phyloP scores from a whole-genome alignment of 1,140 invertebrate species.

The Philopotamus ludificatus region DNA sequence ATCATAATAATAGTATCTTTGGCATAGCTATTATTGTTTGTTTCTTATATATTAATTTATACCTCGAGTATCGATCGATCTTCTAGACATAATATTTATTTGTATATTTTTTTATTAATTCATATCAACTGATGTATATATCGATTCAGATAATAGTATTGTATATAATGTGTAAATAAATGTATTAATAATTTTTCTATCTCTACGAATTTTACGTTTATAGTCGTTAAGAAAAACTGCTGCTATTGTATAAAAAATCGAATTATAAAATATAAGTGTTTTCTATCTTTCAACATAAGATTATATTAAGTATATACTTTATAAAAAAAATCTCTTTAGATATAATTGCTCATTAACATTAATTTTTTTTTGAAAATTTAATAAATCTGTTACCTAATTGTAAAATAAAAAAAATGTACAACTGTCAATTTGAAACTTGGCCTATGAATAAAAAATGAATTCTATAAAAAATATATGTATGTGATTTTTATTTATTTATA shows the following conservation, averaged over 20 bases:
- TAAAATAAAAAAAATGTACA: slow-evolving; percentile 37
- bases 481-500: background rate
- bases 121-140: too few species aligned
- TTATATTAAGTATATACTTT: slow-evolving; percentile 21
- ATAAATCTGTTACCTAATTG: slow-evolving; percentile 40
- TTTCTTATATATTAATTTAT: too few species aligned
- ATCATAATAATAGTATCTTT: too few species aligned
- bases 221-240: too few species aligned
- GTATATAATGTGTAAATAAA: too few species aligned
- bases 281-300: slow-evolving; percentile 26
- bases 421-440: slow-evolving; percentile 41
- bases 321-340: slow-evolving; percentile 15
- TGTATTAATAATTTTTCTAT: too few species aligned
- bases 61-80: too few species aligned
- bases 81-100: too few species aligned
- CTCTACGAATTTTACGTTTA: too few species aligned
- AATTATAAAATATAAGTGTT: slow-evolving; percentile 35
- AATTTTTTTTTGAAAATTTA: slow-evolving; percentile 20
- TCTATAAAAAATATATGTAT: slow-evolving; percentile 5
- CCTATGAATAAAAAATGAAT: slow-evolving; percentile 39
- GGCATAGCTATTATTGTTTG: too few species aligned
- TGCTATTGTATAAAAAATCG: slow-evolving; percentile 31
- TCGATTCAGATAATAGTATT: too few species aligned
- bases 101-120: too few species aligned
- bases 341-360: slow-evolving; percentile 19